phyloP scores from a whole-genome alignment of 2,113 vertebrate genomes.

The Zingel zingel region DNA sequence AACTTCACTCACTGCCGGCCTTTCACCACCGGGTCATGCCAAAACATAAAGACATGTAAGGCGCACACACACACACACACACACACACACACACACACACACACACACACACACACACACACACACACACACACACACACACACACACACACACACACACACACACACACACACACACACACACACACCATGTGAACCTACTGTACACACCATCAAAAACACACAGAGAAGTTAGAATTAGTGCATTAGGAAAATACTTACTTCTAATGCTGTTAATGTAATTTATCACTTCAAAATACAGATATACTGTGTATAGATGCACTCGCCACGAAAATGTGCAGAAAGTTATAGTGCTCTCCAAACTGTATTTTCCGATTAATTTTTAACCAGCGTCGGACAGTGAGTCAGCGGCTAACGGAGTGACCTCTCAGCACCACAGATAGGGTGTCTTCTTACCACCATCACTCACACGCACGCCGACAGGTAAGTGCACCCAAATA shows the following conservation, averaged over 20 bases:
- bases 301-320: neutral
- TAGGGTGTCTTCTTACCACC: constrained; percentile 64
- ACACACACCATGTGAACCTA: neutral
- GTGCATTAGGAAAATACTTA: neutral
- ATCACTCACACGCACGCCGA: constrained; percentile 33
- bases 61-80: neutral
- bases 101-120: neutral
- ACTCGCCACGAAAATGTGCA: neutral
- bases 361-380: constrained; percentile 55
- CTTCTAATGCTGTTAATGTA: neutral
- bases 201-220: neutral
- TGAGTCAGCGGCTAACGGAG: constrained; percentile 59
- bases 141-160: neutral
- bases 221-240: neutral
- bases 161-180: neutral
- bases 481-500: constrained; percentile 22
- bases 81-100: neutral
- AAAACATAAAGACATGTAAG: neutral
- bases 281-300: neutral
- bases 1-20: constrained; percentile 61
- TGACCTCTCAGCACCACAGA: constrained; percentile 45
- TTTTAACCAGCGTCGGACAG: constrained; percentile 54
- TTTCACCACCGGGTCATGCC: constrained; percentile 32
- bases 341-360: constrained; percentile 21
- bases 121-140: no score